phyloP scores from a whole-genome alignment of 2,113 vertebrate genomes.

The Phyllostomus hastatus region DNA sequence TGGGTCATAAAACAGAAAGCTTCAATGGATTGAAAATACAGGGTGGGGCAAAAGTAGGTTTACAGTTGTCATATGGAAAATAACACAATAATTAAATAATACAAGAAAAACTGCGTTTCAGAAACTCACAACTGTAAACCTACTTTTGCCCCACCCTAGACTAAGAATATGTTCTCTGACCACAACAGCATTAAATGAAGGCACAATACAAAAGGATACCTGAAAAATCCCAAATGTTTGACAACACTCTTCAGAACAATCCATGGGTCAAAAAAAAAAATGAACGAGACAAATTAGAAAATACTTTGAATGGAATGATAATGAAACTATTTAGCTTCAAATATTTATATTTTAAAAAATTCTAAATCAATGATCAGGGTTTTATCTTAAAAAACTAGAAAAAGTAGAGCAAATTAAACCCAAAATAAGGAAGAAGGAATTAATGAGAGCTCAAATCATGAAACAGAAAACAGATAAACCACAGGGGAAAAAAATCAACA shows the following conservation, averaged over 20 bases:
- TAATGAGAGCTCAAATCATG: not conserved
- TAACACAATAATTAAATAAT: no score
- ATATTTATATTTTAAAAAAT: not conserved
- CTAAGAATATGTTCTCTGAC: not conserved
- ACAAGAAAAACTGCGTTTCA: no score
- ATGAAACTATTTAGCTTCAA: not conserved
- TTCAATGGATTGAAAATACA: not conserved
- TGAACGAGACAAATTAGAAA: not conserved
- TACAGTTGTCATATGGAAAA: no score
- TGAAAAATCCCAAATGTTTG: not conserved
- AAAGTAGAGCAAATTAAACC: constrained; percentile 4
- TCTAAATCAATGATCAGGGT: not conserved
- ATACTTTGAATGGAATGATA: constrained; percentile 2
- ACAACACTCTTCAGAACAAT: not conserved
- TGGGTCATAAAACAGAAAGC: not conserved
- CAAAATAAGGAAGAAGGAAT: not conserved
- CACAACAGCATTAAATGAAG: not conserved
- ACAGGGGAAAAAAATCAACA: not conserved
- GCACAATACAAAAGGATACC: not conserved
- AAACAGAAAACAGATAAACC: constrained; percentile 1
- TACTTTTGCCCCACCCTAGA: not conserved
- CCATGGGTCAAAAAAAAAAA: not conserved
- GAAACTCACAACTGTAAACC: no score
- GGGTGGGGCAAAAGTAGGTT: no score
- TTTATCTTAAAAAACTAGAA: not conserved